Percentiles rank a stretch among this genome's conserved stretches.
These are phyloP conservation scores for Mionectes macconnelli DNA, from an alignment of 2,113 vertebrate species.

Conservation along the genomic window DNA sequence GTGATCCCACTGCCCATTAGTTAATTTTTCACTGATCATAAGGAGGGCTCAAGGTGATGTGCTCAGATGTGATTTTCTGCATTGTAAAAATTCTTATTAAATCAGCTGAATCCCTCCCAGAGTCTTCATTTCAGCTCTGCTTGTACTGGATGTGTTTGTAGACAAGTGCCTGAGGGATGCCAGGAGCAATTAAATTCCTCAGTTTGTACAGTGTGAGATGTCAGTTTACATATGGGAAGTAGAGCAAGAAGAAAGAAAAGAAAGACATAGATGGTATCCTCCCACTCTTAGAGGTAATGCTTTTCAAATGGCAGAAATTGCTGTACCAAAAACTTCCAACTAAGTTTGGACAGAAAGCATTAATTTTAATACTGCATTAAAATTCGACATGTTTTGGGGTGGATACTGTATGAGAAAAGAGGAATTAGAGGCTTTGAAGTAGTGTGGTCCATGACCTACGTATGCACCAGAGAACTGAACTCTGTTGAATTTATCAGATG, in stretches of 20 bases:
- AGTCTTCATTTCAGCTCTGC: background rate
- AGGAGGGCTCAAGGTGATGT: accelerated
- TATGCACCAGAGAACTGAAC: background rate
- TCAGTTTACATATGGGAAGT: background rate
- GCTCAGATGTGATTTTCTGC: background rate
- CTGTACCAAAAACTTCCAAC: background rate
- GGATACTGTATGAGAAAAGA: background rate
- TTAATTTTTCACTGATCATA: background rate
- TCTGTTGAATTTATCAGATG: background rate
- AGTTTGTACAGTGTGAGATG: background rate
- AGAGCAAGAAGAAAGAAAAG: background rate
- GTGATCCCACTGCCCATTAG: background rate
- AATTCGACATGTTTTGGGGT: background rate
- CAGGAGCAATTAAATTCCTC: background rate
- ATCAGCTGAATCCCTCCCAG: background rate
- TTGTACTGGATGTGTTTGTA: background rate
- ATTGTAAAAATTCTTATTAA: background rate
- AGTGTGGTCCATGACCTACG: background rate
- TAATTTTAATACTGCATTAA: background rate
- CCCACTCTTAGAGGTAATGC: background rate
- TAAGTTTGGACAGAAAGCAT: background rate
- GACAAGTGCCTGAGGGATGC: background rate
- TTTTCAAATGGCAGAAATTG: background rate
- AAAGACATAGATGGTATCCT: background rate
- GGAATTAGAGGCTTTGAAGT: background rate